A percentile compares a stretch with the other conserved stretches of the same genome.
Evolutionary conservation across 2,797 vertebrate genomes (phyloP).

Genomic region (Phoxinus dragarum): DNA sequence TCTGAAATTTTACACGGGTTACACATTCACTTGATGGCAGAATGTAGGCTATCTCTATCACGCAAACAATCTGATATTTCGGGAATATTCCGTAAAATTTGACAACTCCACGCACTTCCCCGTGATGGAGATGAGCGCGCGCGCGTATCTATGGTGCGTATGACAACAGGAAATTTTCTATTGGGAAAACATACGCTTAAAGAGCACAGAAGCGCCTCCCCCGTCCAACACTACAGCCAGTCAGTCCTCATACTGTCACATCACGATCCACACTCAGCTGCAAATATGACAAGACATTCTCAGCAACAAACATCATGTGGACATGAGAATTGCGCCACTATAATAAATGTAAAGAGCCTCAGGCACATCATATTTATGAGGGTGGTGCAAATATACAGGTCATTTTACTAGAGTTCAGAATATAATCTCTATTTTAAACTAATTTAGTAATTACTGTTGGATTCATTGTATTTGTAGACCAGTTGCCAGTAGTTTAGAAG

Average conservation of each 20-base stretch:
- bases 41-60: neutral
- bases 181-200: conserved; percentile 40
- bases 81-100: conserved; percentile 15
- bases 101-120: conserved; percentile 23
- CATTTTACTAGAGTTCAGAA: neutral
- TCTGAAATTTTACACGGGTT: neutral
- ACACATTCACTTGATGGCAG: neutral
- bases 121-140: conserved; percentile 13
- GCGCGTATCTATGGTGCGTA: conserved; percentile 31
- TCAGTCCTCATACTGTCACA: conserved; percentile 21
- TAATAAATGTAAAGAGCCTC: neutral
- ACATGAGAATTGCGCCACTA: neutral
- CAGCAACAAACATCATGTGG: conserved; percentile 22
- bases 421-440: neutral
- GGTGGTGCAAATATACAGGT: neutral
- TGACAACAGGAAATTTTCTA: conserved; percentile 37
- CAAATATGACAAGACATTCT: conserved; percentile 33
- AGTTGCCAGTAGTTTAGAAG: neutral
- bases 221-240: conserved; percentile 36
- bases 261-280: conserved; percentile 37
- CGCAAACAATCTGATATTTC: neutral
- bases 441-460: neutral
- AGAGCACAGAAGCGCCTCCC: conserved; percentile 60
- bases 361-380: neutral
- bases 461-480: neutral